Base-by-base conservation (phyloP, 2,888 invertebrate genomes). In the Bombylius discolor region DNA sequence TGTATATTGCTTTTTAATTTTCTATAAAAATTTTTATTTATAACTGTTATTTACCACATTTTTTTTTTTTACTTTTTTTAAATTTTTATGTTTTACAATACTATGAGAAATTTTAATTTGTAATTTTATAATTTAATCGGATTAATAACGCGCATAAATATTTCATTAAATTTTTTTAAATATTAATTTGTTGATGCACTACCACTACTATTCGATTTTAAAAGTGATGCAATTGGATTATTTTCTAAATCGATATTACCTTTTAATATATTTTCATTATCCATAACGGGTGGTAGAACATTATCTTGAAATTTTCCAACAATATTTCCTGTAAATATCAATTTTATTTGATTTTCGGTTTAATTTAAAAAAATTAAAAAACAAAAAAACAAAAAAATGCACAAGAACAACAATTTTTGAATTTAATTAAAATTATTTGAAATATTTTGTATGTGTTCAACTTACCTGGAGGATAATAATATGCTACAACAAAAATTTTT, bases 401-500 rank as follows among this genome's bases (percentile, higher is more conserved):
- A 23, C 23, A 23, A 23, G 23, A 23, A 23, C 23, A 23, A 23
- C 2, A 23, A 23, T 3, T 23, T 23, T 23, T 81, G 9, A 39
- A 3, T 4, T 3, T 36, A 5, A 9, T 50, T 31, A 8, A 44
- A 42, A 42, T 44, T 42, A 51, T 42, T 51, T 51, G 9, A 14
- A 44, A 6, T 31, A 23, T 23, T 23, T 23, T 23, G 23, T 23
- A 23, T 23, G 39, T 39, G 4, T 39, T 39, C 2, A 11, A 49
- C 7, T 13, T 49, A 34, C 87, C 92, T 0, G 87, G 83, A 0
- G 91, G 90, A 46, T 83, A 80, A 70, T 91, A 92, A 73, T 88
- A 87, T 14, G 88, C 89, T 1, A 91, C 91, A 0, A 91, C 89
- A 61, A 89, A 84, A 49, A 87, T 79, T 67, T 87, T 87, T 13